These are phyloP conservation scores for Mionectes olivaceus DNA, from an alignment of 2,797 vertebrate species.

Conservation along the genomic window DNA sequence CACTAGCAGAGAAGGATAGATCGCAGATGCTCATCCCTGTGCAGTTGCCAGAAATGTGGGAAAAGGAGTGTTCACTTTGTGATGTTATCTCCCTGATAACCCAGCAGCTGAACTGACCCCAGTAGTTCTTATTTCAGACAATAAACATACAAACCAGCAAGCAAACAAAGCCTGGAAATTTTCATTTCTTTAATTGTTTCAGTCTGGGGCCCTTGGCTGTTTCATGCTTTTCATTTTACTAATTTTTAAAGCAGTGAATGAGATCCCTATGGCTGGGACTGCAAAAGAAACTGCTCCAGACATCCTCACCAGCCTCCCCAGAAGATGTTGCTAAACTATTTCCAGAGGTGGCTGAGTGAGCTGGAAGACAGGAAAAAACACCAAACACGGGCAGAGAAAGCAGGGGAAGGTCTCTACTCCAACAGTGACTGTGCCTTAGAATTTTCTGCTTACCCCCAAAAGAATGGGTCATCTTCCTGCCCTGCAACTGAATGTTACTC, in stretches of 20 bases:
- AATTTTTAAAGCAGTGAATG: not conserved
- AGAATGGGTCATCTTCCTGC: not conserved
- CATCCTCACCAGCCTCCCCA: not conserved
- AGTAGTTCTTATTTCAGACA: constrained; percentile 21
- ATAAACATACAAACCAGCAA: not conserved
- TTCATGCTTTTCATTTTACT: not conserved
- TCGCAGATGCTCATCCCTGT: not conserved
- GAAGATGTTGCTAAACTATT: not conserved
- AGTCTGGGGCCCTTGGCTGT: not conserved
- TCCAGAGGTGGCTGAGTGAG: not conserved
- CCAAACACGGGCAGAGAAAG: not conserved
- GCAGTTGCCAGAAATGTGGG: not conserved
- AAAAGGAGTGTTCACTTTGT: not conserved
- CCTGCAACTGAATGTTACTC: not conserved
- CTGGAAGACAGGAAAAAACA: not conserved
- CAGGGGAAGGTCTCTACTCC: not conserved
- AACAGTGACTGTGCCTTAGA: not conserved
- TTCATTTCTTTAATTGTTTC: not conserved
- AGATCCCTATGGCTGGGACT: not conserved
- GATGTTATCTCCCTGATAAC: not conserved
- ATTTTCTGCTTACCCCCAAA: not conserved
- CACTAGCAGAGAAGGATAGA: not conserved
- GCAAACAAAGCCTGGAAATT: constrained; percentile 18
- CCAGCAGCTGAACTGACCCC: not conserved
- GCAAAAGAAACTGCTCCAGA: not conserved